Evolutionary conservation across 2,888 invertebrate genomes (phyloP).

Genomic region (Bombyx huttoni): DNA sequence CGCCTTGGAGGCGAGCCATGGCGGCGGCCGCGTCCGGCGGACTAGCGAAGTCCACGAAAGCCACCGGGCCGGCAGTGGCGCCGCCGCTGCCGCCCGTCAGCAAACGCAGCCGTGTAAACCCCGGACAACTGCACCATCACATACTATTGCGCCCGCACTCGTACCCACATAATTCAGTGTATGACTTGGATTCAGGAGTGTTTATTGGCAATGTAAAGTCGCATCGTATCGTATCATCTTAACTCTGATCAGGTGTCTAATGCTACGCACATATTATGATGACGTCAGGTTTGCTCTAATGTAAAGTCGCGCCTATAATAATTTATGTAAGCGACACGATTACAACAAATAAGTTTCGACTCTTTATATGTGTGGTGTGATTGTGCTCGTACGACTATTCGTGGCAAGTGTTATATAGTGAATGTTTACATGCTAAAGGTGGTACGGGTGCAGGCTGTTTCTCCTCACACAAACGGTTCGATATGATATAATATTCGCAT

Average conservation of each 20-base stretch:
- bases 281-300: not conserved
- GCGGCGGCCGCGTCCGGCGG: slow-evolving; percentile 92
- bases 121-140: slow-evolving; percentile 84
- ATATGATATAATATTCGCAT: not conserved
- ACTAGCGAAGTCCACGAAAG: slow-evolving; percentile 98
- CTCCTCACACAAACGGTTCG: slow-evolving; percentile 41
- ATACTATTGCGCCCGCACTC: slow-evolving; percentile 48
- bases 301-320: slow-evolving; percentile 10
- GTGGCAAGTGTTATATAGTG: slow-evolving; percentile 29
- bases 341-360: slow-evolving; percentile 7
- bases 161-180: slow-evolving; percentile 42
- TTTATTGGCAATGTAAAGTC: not conserved
- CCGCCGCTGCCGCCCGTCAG: slow-evolving; percentile 81
- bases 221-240: too few relatives aligned
- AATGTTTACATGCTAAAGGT: slow-evolving; percentile 59
- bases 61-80: slow-evolving; percentile 84
- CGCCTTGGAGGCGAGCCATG: slow-evolving; percentile 95
- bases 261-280: not conserved
- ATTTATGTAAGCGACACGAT: slow-evolving; percentile 8
- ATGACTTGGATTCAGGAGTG: not conserved
- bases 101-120: slow-evolving; percentile 98
- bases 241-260: too few relatives aligned
- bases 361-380: slow-evolving; percentile 21
- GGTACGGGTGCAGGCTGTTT: slow-evolving; percentile 63
- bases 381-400: slow-evolving; percentile 23